Base-by-base conservation (phyloP, 1,140 invertebrate species). In the Euwallacea fornicatus region DNA sequence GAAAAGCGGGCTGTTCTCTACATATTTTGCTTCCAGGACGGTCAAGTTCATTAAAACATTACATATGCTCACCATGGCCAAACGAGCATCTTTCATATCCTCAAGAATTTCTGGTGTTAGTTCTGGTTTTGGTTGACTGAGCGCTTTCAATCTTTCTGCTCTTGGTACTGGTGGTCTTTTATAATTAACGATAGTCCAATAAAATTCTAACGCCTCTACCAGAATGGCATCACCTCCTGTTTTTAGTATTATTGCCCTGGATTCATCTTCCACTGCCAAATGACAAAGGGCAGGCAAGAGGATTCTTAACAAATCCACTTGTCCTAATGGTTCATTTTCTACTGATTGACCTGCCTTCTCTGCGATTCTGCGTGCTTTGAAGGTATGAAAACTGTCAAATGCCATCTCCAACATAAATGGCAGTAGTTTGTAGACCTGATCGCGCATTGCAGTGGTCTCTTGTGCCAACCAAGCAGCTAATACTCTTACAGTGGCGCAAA, bases 31-130 rank as follows among this genome's bases (percentile, higher is more conserved):
- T 80, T 96, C 94, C 41, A 96, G 80, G 0, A 97, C 94, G 10
- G 92, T 92, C 0, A 97, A 86, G 77, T 97, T 97, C 91, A 97
- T 94, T 53, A 97, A 89, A 55, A 96, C 90, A 76, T 96, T 96
- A 81, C 94, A 96, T 2, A 94, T 87, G 65, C 93, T 93, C 16
- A 93, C 89, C 84, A 97, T 91, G 0, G 93, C 92, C 7, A 87
- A 84, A 64, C 92, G 86, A 0, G 92, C 93, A 78, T 93, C 90
- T 76, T 90, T 90, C 89, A 93, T 93, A 73, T 93, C 89, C 76
- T 92, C 91, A 62, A 92, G 79, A 58, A 91, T 80, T 76, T 89
- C 84, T 1, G 89, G 86, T 47, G 91, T 90, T 47, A 92, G 78
- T 74, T 92, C 89, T 56, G 89, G 90, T 77, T 89, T 88, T 2